phyloP scores from a whole-genome alignment of 2,888 invertebrate species.

The Campopleginae sp. region DNA sequence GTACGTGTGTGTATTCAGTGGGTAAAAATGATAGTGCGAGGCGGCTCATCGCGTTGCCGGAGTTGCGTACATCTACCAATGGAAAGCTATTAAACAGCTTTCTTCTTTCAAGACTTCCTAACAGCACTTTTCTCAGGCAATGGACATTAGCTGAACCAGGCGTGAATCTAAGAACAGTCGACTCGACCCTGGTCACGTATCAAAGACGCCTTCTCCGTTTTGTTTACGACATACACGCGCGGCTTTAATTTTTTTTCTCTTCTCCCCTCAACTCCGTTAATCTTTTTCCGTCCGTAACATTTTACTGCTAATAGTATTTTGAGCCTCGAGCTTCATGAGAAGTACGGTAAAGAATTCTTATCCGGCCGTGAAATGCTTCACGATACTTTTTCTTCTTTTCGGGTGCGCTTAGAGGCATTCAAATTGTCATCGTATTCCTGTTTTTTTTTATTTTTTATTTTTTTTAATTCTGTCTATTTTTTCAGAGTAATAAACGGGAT shows the following conservation, averaged over 20 bases:
- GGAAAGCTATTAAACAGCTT: constrained; percentile 30
- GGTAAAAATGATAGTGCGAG: constrained; percentile 26
- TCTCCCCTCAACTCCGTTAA: neutral
- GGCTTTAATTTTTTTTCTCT: constrained; percentile 19
- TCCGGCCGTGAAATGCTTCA: neutral
- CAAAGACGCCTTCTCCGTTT: constrained; percentile 28
- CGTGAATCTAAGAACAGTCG: neutral
- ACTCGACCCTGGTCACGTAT: constrained; percentile 28
- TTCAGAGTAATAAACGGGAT: neutral
- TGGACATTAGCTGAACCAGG: constrained; percentile 22
- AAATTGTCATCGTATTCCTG: neutral
- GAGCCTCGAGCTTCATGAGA: constrained; percentile 1
- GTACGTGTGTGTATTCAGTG: neutral
- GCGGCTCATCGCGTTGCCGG: constrained; percentile 34
- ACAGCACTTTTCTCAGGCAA: constrained; percentile 3
- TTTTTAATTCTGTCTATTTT: neutral
- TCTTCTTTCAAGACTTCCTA: constrained; percentile 3
- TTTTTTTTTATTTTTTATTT: neutral
- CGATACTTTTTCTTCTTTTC: neutral
- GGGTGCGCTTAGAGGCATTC: neutral
- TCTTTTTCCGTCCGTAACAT: constrained; percentile 26
- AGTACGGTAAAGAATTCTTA: constrained; percentile 15
- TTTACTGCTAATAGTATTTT: constrained; percentile 39
- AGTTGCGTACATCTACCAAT: constrained; percentile 28
- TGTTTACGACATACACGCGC: constrained; percentile 44